A percentile compares a stretch with the other conserved stretches of the same genome.
Evolutionary conservation across 2,113 vertebrate species (phyloP).

Genomic region (Tautogolabrus adspersus): DNA sequence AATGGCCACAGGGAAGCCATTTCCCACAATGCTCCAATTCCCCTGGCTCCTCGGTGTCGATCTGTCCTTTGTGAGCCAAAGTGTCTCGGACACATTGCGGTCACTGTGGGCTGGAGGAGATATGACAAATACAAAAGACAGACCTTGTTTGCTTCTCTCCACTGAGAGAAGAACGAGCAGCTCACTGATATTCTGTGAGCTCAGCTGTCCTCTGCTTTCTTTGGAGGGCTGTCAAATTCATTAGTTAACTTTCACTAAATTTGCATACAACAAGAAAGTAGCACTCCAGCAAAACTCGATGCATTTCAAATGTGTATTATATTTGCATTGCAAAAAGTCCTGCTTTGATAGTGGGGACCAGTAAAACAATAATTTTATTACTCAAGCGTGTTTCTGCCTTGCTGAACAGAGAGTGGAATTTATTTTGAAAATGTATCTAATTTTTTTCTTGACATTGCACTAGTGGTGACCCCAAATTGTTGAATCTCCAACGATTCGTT

Average conservation of each 20-base stretch:
- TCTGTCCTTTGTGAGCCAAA: conserved; percentile 77
- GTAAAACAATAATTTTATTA: background rate
- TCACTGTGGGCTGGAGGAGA: conserved; percentile 75
- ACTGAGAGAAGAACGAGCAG: conserved; percentile 29
- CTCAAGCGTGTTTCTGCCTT: too few relatives aligned
- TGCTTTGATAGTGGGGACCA: background rate
- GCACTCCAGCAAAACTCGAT: conserved; percentile 6
- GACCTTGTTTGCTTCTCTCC: conserved; percentile 49
- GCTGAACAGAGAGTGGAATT: too few relatives aligned
- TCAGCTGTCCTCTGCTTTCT: conserved; percentile 29
- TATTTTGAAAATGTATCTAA: too few relatives aligned
- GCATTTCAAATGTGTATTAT: too few relatives aligned
- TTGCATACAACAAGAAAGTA: conserved; percentile 14
- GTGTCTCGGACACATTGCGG: conserved; percentile 78
- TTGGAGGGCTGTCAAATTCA: conserved; percentile 32
- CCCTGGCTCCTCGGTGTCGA: conserved; percentile 65
- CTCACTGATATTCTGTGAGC: conserved; percentile 52
- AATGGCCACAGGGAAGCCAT: conserved; percentile 72
- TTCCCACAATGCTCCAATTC: conserved; percentile 66
- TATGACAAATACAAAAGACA: conserved; percentile 73
- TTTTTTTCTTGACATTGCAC: too few relatives aligned
- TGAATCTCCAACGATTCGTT: too few relatives aligned
- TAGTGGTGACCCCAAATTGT: too few relatives aligned
- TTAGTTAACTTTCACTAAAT: conserved; percentile 33
- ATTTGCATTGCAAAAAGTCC: too few relatives aligned